These are phyloP conservation scores for Amphipoea oculea DNA, from an alignment of 2,888 invertebrate genomes.

Conservation along the genomic window DNA sequence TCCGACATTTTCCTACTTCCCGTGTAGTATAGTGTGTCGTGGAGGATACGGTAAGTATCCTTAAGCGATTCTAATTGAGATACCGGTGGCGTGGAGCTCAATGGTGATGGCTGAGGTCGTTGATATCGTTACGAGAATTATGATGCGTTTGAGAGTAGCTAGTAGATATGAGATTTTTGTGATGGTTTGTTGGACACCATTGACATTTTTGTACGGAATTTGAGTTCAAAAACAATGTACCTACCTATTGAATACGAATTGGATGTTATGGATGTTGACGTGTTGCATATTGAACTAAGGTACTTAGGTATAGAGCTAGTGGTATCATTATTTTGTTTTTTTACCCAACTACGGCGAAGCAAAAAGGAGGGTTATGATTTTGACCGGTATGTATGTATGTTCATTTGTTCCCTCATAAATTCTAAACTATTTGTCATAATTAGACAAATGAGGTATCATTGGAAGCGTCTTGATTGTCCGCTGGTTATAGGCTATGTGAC, in stretches of 20 bases:
- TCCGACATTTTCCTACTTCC: slow-evolving; percentile 69
- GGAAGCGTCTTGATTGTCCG: too few species aligned
- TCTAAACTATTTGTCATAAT: too few species aligned
- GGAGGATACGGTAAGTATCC: slow-evolving; percentile 70
- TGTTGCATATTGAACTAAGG: background rate
- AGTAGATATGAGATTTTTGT: background rate
- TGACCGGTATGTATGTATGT: too few species aligned
- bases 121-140: slow-evolving; percentile 54
- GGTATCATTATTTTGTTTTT: background rate
- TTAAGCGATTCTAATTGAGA: slow-evolving; percentile 73
- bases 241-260: slow-evolving; percentile 5
- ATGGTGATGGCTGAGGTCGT: slow-evolving; percentile 66
- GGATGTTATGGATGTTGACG: background rate
- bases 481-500: too few species aligned
- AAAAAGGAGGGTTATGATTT: too few species aligned
- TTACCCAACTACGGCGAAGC: too few species aligned
- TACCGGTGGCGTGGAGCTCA: slow-evolving; percentile 68
- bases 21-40: slow-evolving; percentile 11
- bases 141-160: slow-evolving; percentile 36
- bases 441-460: too few species aligned
- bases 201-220: background rate
- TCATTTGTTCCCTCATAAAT: too few species aligned
- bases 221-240: background rate
- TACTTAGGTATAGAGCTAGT: background rate
- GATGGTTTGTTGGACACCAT: background rate